phyloP scores from a whole-genome alignment of 2,888 invertebrate genomes.

The Drosophila rellima region DNA sequence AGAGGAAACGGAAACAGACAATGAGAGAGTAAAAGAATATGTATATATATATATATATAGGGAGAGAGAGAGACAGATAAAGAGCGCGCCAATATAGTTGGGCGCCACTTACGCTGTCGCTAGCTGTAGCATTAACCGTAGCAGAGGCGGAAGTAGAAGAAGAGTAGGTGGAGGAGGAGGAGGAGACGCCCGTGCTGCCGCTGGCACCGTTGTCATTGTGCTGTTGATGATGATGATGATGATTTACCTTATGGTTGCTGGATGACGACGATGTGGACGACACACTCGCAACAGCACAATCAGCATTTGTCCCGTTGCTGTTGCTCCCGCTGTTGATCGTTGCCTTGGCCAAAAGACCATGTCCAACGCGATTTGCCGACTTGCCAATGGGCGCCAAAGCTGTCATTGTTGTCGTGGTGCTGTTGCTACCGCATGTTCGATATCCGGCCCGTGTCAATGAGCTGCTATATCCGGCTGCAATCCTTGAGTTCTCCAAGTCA shows the following conservation, averaged over 20 bases:
- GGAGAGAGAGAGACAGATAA: constrained; percentile 37
- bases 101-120: constrained; percentile 75
- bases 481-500: constrained; percentile 66
- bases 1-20: constrained; percentile 39
- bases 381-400: constrained; percentile 40
- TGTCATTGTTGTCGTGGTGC: constrained; percentile 10
- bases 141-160: constrained; percentile 29
- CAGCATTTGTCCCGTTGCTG: constrained; percentile 1
- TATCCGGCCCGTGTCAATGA: constrained; percentile 80
- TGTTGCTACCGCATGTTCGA: constrained; percentile 57
- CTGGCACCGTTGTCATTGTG: constrained; percentile 16
- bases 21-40: constrained; percentile 18
- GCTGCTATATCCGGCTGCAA: constrained; percentile 73
- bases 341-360: constrained; percentile 45
- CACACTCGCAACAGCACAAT: constrained; percentile 8
- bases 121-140: constrained; percentile 57
- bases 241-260: constrained; percentile 58
- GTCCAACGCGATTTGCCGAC: constrained; percentile 47
- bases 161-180: constrained; percentile 18
- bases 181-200: constrained; percentile 8
- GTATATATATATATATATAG: constrained; percentile 27
- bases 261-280: constrained; percentile 11
- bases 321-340: background rate
- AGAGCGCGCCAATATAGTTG: constrained; percentile 31
- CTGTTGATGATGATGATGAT: constrained; percentile 33